Conservation (phyloP, 2,888 invertebrate genomes). For the Drosophila neonasuta region DNA sequence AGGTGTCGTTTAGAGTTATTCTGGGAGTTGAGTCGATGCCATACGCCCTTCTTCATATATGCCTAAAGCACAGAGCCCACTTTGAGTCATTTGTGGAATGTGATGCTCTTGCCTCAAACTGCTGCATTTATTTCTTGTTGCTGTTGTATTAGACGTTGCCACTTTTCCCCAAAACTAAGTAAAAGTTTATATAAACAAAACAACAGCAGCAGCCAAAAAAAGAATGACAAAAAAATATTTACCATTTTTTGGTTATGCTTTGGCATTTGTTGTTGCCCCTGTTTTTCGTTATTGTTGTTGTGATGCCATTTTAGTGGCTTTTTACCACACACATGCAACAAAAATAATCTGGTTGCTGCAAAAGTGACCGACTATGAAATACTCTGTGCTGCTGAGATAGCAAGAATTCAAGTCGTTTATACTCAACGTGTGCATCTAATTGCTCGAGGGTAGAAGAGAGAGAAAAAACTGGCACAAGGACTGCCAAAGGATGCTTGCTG, state of each 20-base stretch:
- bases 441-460: slow-evolving; percentile 12
- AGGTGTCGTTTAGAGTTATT: slow-evolving; percentile 7
- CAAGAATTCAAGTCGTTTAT: neutral
- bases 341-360: slow-evolving; percentile 8
- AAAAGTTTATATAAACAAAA: slow-evolving; percentile 40
- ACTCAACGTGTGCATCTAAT: neutral
- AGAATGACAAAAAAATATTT: slow-evolving; percentile 39
- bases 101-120: slow-evolving; percentile 31
- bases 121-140: slow-evolving; percentile 20
- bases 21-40: slow-evolving; percentile 11
- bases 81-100: slow-evolving; percentile 45
- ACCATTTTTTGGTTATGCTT: slow-evolving; percentile 34
- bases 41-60: slow-evolving; percentile 3
- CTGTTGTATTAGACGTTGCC: slow-evolving; percentile 23
- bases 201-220: slow-evolving; percentile 23
- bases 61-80: slow-evolving; percentile 10
- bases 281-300: slow-evolving; percentile 45
- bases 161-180: slow-evolving; percentile 32
- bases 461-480: slow-evolving; percentile 63
- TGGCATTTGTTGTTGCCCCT: slow-evolving; percentile 43
- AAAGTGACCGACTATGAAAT: neutral
- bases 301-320: slow-evolving; percentile 64
- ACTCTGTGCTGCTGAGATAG: slow-evolving; percentile 1
- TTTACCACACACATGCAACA: slow-evolving; percentile 56
- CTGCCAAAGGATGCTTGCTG: slow-evolving; percentile 56